Evolutionary conservation across 2,888 invertebrate genomes (phyloP).

Genomic region (Agonopterix subpropinquella): DNA sequence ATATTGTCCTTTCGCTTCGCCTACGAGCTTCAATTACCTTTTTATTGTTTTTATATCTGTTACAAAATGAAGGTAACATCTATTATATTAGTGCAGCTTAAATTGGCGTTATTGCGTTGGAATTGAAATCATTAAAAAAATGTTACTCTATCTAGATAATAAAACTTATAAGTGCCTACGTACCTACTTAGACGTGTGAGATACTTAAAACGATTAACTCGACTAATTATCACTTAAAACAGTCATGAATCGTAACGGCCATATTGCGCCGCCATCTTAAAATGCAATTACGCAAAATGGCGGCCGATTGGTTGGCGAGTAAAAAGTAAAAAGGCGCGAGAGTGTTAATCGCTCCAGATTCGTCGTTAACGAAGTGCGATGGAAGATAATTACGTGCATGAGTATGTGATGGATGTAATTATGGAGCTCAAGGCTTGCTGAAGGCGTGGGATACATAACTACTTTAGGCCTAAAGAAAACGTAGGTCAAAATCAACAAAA

Average conservation of each 20-base stretch:
- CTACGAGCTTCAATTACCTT: too few species aligned
- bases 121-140: too few species aligned
- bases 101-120: too few species aligned
- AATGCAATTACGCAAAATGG: constrained; percentile 60
- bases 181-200: too few species aligned
- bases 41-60: too few species aligned
- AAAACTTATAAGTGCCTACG: too few species aligned
- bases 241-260: constrained; percentile 3
- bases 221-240: background rate
- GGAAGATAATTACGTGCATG: constrained; percentile 45
- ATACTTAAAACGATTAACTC: too few species aligned
- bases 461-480: background rate
- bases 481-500: too few species aligned
- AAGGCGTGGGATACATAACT: constrained; percentile 18
- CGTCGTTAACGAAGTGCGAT: constrained; percentile 57
- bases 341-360: constrained; percentile 64
- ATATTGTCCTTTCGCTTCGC: too few species aligned
- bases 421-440: constrained; percentile 14
- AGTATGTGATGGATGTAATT: constrained; percentile 11
- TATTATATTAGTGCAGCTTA: too few species aligned
- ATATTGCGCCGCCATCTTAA: constrained; percentile 40
- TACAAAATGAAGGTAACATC: too few species aligned
- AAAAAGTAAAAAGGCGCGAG: constrained; percentile 42
- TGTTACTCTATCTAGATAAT: too few species aligned
- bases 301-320: constrained; percentile 47